phyloP scores from a whole-genome alignment of 2,888 invertebrate genomes.

The Pharmacophagus antenor region DNA sequence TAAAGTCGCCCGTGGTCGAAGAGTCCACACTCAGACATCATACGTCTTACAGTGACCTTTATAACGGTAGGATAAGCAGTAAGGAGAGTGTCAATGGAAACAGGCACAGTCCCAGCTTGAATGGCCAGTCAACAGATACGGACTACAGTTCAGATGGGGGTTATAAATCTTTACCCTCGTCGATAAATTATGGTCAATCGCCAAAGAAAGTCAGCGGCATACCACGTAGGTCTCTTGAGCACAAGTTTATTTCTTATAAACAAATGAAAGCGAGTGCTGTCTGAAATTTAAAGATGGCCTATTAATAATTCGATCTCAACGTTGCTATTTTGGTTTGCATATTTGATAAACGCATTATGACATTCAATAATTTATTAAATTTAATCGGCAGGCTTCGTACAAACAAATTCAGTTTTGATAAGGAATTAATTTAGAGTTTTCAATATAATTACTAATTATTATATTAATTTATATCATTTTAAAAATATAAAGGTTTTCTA shows the following conservation, averaged over 20 bases:
- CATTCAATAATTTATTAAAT: neutral
- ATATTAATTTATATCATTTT: neutral
- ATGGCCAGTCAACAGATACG: conserved; percentile 73
- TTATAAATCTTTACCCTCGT: conserved; percentile 76
- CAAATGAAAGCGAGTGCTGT: conserved; percentile 73
- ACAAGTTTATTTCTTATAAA: conserved; percentile 69
- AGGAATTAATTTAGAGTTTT: neutral
- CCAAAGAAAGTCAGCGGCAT: conserved; percentile 75
- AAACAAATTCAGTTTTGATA: neutral
- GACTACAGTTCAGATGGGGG: conserved; percentile 78
- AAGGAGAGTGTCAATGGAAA: conserved; percentile 70
- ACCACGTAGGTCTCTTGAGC: conserved; percentile 71
- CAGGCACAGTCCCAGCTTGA: conserved; percentile 66
- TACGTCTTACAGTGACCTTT: conserved; percentile 72
- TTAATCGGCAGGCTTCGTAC: conserved; percentile 4
- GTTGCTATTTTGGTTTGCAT: conserved; percentile 17
- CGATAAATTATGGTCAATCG: conserved; percentile 65
- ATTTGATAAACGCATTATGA: too few species aligned
- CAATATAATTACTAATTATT: neutral
- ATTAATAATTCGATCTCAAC: conserved; percentile 33
- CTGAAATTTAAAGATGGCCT: conserved; percentile 40
- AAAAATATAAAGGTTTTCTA: neutral
- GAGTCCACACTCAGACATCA: conserved; percentile 65
- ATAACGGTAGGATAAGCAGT: conserved; percentile 68
- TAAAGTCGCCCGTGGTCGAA: conserved; percentile 60